These are phyloP conservation scores for Pygmarrhopalites habei DNA, from an alignment of 1,140 invertebrate genomes.

Conservation along the genomic window DNA sequence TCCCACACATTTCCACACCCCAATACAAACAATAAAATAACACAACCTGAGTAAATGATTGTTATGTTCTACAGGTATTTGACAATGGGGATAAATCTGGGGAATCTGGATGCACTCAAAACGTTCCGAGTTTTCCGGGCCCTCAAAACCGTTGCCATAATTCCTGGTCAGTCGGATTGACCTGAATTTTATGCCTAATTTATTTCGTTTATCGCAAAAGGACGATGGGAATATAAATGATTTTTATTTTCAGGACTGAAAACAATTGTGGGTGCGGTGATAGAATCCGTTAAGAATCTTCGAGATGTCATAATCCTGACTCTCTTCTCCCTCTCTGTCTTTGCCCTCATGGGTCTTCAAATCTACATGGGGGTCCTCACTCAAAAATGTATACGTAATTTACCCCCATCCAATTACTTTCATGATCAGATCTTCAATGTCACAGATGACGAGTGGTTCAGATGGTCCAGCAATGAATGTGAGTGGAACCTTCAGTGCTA, in stretches of 20 bases:
- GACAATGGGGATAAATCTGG: constrained; percentile 96
- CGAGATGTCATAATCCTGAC: constrained; percentile 98
- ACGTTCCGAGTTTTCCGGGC: constrained; percentile 98
- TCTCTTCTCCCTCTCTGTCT: constrained; percentile 96
- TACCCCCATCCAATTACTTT: constrained; percentile 74
- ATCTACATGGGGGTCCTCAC: constrained; percentile 96
- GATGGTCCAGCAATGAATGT: constrained; percentile 73
- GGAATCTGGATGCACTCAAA: constrained; percentile 94
- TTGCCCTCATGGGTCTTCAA: constrained; percentile 72
- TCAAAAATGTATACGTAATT: constrained; percentile 89
- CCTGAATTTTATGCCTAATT: no score
- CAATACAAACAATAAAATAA: no score
- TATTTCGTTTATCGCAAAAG: no score
- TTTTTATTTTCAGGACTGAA: no score
- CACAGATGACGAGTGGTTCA: constrained; percentile 72
- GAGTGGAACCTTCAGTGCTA: no score
- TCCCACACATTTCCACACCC: no score
- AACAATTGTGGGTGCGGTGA: constrained; percentile 98
- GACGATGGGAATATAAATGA: no score
- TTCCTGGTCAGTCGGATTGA: constrained; percentile 99
- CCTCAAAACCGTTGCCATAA: constrained; percentile 97
- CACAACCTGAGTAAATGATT: no score
- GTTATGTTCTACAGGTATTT: constrained; percentile 87
- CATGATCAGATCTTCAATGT: constrained; percentile 55
- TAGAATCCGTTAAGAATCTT: constrained; percentile 98